A percentile compares a stretch with the other conserved stretches of the same genome.
phyloP scores from a whole-genome alignment of 2,888 invertebrate species.

The Meta bourneti region DNA sequence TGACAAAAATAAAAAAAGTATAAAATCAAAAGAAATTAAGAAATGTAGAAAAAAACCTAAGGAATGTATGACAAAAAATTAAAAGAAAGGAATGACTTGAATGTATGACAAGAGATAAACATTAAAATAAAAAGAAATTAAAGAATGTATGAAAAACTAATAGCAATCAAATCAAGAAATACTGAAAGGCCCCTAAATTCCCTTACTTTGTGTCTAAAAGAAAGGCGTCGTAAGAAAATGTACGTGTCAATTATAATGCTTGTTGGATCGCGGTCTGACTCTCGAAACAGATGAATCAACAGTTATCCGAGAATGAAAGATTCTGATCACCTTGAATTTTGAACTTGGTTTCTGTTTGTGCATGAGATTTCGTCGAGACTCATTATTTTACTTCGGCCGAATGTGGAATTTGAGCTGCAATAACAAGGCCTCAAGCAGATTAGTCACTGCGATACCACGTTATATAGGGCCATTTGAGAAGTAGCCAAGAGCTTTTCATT shows the following conservation, averaged over 20 bases:
- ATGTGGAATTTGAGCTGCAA: constrained; percentile 23
- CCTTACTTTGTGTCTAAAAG: too few relatives aligned
- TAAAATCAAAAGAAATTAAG: too few relatives aligned
- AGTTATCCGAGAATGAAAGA: constrained; percentile 12
- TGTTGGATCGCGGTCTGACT: constrained; percentile 28
- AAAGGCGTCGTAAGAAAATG: constrained; percentile 47
- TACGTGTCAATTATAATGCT: constrained; percentile 37
- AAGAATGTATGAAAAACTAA: too few relatives aligned
- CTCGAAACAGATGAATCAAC: constrained; percentile 45
- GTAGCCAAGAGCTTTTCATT: not conserved
- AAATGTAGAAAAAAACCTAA: too few relatives aligned
- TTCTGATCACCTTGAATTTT: constrained; percentile 60
- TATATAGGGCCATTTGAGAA: not conserved
- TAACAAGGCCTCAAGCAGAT: constrained; percentile 16
- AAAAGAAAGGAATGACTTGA: too few relatives aligned
- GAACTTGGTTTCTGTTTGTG: constrained; percentile 61
- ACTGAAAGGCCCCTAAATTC: too few relatives aligned
- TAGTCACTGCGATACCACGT: constrained; percentile 1
- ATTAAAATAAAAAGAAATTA: too few relatives aligned
- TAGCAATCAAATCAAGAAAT: too few relatives aligned
- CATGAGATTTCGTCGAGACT: constrained; percentile 30
- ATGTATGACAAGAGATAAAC: too few relatives aligned
- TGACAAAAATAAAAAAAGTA: too few relatives aligned
- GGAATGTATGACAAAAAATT: too few relatives aligned
- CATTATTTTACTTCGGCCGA: constrained; percentile 7